A percentile compares a stretch with the other conserved stretches of the same genome.
These are phyloP conservation scores for Phrynosoma blainvillii DNA, from an alignment of 2,113 vertebrate genomes.

Conservation along the genomic window DNA sequence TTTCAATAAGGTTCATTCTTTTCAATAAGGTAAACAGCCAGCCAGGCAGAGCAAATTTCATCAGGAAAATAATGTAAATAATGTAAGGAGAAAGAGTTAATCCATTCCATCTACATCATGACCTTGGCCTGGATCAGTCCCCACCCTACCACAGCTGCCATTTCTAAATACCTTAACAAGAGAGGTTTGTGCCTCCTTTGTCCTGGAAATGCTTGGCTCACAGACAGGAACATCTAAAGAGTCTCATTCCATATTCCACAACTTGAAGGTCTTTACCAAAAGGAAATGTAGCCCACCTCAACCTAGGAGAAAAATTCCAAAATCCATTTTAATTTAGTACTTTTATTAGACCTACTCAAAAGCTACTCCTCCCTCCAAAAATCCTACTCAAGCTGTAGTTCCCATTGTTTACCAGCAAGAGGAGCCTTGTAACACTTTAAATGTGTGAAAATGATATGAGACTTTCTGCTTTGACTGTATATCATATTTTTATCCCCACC, in stretches of 20 bases:
- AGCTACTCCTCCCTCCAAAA: background rate
- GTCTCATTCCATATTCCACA: too few species aligned
- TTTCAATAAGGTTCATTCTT: too few species aligned
- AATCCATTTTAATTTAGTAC: too few species aligned
- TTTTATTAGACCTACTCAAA: too few species aligned
- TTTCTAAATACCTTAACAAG: background rate
- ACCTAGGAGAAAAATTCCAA: too few species aligned
- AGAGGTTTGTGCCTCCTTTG: background rate
- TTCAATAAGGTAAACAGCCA: background rate
- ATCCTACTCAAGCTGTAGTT: conserved; percentile 32
- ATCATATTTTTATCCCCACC: background rate
- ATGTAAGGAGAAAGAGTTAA: background rate
- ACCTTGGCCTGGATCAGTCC: background rate
- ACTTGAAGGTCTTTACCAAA: too few species aligned
- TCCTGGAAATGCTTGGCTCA: background rate
- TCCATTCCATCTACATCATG: background rate
- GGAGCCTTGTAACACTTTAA: conserved; percentile 50
- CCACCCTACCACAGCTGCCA: background rate
- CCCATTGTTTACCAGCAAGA: conserved; percentile 49
- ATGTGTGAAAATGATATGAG: background rate
- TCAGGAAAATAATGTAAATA: background rate
- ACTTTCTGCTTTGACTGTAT: background rate
- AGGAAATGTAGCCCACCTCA: too few species aligned
- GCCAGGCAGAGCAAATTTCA: background rate
- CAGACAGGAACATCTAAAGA: background rate